phyloP scores from a whole-genome alignment of 2,797 vertebrate species.

The Scleropages formosus region DNA sequence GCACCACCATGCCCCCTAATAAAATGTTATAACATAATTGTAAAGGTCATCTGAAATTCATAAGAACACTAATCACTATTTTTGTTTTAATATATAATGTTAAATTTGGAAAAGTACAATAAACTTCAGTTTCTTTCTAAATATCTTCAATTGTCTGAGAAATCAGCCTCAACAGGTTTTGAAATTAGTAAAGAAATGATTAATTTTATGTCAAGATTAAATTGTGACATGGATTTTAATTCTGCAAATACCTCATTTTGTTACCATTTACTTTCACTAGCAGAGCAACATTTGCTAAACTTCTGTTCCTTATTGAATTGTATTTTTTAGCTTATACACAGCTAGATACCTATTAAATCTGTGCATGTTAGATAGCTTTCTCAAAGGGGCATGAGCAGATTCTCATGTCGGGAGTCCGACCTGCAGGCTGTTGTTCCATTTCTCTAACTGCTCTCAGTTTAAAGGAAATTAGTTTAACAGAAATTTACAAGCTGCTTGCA shows the following conservation, averaged over 20 bases:
- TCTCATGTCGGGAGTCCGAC: too few relatives aligned
- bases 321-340: not conserved
- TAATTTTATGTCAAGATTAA: not conserved
- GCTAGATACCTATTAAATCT: not conserved
- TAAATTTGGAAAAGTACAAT: too few relatives aligned
- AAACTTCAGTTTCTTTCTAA: too few relatives aligned
- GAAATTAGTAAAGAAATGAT: slow-evolving; percentile 2
- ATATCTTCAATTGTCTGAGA: too few relatives aligned
- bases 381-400: too few relatives aligned
- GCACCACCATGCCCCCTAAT: too few relatives aligned
- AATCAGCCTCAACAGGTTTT: not conserved
- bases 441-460: too few relatives aligned
- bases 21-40: not conserved
- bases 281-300: not conserved
- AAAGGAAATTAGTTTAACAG: too few relatives aligned
- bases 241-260: not conserved
- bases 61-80: not conserved
- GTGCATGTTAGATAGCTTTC: too few relatives aligned
- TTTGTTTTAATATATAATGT: not conserved
- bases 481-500: too few relatives aligned
- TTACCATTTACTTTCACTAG: not conserved
- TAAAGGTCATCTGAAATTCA: not conserved
- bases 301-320: not conserved
- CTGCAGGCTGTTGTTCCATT: too few relatives aligned
- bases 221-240: not conserved